These are phyloP conservation scores for Alsophila aescularia DNA, from an alignment of 2,888 invertebrate genomes.

Conservation along the genomic window DNA sequence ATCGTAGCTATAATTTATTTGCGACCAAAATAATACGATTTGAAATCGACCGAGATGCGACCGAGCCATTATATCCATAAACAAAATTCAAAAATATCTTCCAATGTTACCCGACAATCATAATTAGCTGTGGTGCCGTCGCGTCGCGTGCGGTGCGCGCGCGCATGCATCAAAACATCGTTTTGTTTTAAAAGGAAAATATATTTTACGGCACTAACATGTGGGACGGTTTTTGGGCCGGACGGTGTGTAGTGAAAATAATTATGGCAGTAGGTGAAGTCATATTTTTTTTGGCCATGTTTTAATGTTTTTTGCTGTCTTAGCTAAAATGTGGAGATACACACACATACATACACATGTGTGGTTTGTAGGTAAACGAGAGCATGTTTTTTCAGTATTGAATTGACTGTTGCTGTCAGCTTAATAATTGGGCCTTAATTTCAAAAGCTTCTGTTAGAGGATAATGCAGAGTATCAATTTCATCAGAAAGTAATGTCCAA, in stretches of 20 bases:
- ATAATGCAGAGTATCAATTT: too few relatives aligned
- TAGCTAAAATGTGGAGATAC: too few relatives aligned
- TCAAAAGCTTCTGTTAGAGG: too few relatives aligned
- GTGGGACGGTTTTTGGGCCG: constrained; percentile 40
- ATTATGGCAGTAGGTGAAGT: not conserved
- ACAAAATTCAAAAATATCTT: constrained; percentile 27
- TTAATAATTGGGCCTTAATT: too few relatives aligned
- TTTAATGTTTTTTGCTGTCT: constrained; percentile 1
- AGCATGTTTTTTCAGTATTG: too few relatives aligned
- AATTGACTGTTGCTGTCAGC: too few relatives aligned
- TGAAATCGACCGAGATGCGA: not conserved
- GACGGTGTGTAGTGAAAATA: not conserved
- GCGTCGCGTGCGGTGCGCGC: constrained; percentile 38
- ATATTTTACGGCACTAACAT: constrained; percentile 43
- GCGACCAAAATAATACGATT: not conserved
- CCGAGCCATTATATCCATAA: not conserved
- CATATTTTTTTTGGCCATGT: too few relatives aligned
- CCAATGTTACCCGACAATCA: constrained; percentile 40
- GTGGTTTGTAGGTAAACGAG: too few relatives aligned
- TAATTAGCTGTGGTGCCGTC: constrained; percentile 44
- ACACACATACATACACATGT: too few relatives aligned
- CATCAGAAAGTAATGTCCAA: too few relatives aligned
- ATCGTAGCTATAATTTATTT: not conserved
- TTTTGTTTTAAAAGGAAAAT: constrained; percentile 46
- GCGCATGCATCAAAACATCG: constrained; percentile 47